phyloP scores from a whole-genome alignment of 2,113 vertebrate genomes.

The Petrocephalus microphthalmus region DNA sequence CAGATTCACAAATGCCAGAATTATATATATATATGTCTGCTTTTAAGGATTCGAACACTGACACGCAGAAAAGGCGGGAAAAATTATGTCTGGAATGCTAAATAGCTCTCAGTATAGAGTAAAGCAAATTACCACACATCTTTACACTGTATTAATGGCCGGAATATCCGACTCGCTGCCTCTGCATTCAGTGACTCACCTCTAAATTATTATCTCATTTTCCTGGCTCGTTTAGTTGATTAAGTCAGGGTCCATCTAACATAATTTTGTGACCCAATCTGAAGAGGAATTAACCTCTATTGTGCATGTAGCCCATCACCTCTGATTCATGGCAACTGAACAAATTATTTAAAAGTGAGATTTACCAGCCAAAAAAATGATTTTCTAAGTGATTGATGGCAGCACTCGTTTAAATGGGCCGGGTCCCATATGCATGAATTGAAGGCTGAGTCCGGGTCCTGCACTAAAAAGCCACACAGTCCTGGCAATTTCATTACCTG shows the following conservation, averaged over 20 bases:
- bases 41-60: neutral
- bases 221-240: neutral
- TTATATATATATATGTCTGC: neutral
- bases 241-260: neutral
- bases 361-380: neutral
- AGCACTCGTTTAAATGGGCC: neutral
- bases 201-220: neutral
- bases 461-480: neutral
- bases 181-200: neutral
- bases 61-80: neutral
- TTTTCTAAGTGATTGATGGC: neutral
- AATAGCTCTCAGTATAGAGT: neutral
- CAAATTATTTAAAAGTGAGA: neutral
- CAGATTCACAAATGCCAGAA: neutral
- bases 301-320: neutral
- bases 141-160: neutral
- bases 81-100: neutral
- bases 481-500: neutral
- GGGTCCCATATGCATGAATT: neutral
- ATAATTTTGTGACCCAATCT: neutral
- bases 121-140: neutral
- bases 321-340: neutral
- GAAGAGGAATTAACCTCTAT: neutral
- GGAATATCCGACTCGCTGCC: neutral
- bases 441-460: neutral